Evolutionary conservation across 2,113 vertebrate genomes (phyloP).

Genomic region (Aplodontia rufa): DNA sequence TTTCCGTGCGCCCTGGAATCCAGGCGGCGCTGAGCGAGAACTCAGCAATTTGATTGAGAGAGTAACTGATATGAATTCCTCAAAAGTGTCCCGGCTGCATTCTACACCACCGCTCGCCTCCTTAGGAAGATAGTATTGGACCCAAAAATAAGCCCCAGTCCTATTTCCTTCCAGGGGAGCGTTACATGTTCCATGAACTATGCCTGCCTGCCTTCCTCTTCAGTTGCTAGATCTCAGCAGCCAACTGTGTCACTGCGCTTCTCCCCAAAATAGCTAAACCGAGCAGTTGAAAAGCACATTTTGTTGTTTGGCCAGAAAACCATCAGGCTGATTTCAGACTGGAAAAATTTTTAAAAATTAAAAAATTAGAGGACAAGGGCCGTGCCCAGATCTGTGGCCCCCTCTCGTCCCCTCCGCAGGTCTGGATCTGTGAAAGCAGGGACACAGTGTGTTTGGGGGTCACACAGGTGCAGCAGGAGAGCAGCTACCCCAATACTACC

Average conservation of each 20-base stretch:
- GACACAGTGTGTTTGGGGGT: not conserved
- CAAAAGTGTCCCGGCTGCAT: conserved; percentile 36
- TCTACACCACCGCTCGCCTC: conserved; percentile 14
- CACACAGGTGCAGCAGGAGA: not conserved
- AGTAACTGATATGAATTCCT: conserved; percentile 36
- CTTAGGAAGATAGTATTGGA: conserved; percentile 63
- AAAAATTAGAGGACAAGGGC: not conserved
- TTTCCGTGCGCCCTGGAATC: not conserved
- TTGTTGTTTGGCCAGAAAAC: conserved; percentile 65
- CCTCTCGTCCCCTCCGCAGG: not conserved
- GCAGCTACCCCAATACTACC: not conserved
- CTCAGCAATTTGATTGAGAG: not conserved
- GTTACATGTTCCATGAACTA: conserved; percentile 77
- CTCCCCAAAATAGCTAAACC: conserved; percentile 74
- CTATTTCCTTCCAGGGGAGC: conserved; percentile 77
- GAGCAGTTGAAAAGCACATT: conserved; percentile 74
- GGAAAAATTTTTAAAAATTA: not conserved
- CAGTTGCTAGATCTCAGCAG: conserved; percentile 75
- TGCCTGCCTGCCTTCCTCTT: conserved; percentile 72
- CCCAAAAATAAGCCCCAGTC: conserved; percentile 73
- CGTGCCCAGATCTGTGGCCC: not conserved
- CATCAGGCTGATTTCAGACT: conserved; percentile 32
- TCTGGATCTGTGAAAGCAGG: not conserved
- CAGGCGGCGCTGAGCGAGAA: not conserved
- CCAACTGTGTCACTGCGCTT: conserved; percentile 72